Conservation (phyloP, 2,797 vertebrate genomes). For the Bufotes viridis region DNA sequence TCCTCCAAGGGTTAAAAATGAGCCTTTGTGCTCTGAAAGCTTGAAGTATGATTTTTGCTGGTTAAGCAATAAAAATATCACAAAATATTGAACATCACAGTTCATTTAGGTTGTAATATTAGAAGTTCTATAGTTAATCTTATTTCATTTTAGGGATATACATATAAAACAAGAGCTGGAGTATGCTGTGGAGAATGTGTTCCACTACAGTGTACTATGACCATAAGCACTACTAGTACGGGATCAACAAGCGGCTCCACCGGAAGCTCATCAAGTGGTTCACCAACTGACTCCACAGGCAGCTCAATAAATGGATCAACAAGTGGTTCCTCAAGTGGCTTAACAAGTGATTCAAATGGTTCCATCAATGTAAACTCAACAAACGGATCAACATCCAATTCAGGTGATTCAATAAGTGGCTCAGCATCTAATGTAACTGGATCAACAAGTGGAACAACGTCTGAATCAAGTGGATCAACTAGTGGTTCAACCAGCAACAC, state of each 20-base stretch:
- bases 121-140: background rate
- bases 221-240: background rate
- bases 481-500: background rate
- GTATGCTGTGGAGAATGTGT: conserved; percentile 54
- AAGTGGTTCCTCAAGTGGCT: background rate
- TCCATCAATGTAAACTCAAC: background rate
- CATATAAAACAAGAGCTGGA: conserved; percentile 31
- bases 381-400: no score
- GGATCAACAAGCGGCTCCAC: conserved; percentile 12
- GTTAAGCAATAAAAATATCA: no score
- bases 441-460: background rate
- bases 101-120: background rate
- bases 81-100: no score
- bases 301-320: background rate
- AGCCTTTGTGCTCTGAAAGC: no score
- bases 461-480: background rate
- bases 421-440: no score
- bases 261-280: background rate
- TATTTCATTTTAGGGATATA: conserved; percentile 41
- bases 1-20: no score
- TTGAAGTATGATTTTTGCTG: no score
- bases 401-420: no score
- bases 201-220: conserved; percentile 40
- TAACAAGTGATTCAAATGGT: background rate
- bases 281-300: background rate